These are phyloP conservation scores for Sorex fumeus DNA, from an alignment of 2,113 vertebrate species.

Conservation along the genomic window DNA sequence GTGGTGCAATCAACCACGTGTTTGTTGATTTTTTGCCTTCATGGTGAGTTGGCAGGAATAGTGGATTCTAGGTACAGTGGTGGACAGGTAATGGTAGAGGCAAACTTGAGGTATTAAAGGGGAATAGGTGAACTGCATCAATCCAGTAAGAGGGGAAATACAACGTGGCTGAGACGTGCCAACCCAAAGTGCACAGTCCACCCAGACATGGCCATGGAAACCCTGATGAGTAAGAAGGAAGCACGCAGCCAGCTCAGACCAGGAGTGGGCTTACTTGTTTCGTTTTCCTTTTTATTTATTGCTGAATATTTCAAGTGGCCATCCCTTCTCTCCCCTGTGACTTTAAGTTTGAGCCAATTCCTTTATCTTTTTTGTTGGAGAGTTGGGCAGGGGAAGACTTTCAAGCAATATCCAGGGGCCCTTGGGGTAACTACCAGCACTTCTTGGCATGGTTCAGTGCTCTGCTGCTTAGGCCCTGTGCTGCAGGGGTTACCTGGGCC, in stretches of 20 bases:
- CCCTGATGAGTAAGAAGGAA: neutral
- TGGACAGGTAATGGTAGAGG: slow-evolving; percentile 53
- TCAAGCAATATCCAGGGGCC: too few relatives aligned
- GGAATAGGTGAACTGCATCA: neutral
- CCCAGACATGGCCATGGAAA: neutral
- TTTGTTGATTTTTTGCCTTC: slow-evolving; percentile 65
- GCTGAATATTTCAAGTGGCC: neutral
- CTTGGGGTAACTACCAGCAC: too few relatives aligned
- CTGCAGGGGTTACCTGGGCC: too few relatives aligned
- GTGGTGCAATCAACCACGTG: slow-evolving; percentile 68
- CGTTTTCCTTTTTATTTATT: slow-evolving; percentile 18
- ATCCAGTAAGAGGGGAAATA: neutral
- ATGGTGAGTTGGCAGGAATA: slow-evolving; percentile 57
- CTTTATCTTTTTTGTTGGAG: neutral
- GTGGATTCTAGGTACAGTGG: slow-evolving; percentile 43
- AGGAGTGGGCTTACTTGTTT: neutral
- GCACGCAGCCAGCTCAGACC: neutral
- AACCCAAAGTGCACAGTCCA: neutral
- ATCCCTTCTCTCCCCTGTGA: neutral
- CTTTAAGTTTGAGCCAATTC: neutral
- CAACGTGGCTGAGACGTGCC: neutral
- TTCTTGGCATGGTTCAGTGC: too few relatives aligned
- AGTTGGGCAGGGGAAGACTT: too few relatives aligned
- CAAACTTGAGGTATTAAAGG: neutral
- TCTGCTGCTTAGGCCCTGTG: too few relatives aligned